phyloP scores from a whole-genome alignment of 2,888 invertebrate species.

The Drosophila maculinotata region DNA sequence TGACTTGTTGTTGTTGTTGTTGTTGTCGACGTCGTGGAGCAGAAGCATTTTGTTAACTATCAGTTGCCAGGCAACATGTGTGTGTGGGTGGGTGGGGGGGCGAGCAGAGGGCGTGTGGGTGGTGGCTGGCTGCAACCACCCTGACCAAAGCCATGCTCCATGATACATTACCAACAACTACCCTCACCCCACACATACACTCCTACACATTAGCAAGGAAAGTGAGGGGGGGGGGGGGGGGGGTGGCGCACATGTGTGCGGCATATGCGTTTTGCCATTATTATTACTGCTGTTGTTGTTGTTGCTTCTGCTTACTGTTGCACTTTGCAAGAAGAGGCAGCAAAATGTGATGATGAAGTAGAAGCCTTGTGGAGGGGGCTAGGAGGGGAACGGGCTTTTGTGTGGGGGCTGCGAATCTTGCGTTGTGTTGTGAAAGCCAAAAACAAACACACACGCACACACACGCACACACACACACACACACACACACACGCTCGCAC shows the following conservation, averaged over 20 bases:
- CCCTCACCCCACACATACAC: neutral
- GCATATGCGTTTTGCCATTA: slow-evolving; percentile 59
- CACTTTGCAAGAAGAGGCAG: slow-evolving; percentile 38
- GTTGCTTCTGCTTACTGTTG: slow-evolving; percentile 33
- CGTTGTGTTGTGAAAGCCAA: slow-evolving; percentile 53
- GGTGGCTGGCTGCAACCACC: slow-evolving; percentile 29
- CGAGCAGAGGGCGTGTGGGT: neutral
- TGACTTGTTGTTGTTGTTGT: slow-evolving; percentile 4
- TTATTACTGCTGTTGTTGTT: slow-evolving; percentile 34
- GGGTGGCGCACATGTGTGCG: slow-evolving; percentile 51
- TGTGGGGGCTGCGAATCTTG: slow-evolving; percentile 36
- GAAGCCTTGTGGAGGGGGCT: neutral
- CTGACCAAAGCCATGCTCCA: slow-evolving; percentile 17
- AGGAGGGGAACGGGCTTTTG: neutral
- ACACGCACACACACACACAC: neutral
- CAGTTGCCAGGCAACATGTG: slow-evolving; percentile 35
- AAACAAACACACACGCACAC: slow-evolving; percentile 21
- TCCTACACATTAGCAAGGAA: slow-evolving; percentile 3
- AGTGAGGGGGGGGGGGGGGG: neutral
- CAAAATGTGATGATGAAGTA: slow-evolving; percentile 12
- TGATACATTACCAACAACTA: neutral
- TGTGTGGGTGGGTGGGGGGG: neutral
- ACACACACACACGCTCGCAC: slow-evolving; percentile 1
- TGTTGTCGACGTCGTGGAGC: no score
- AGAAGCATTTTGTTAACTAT: slow-evolving; percentile 31